These are phyloP conservation scores for Terebella lapidaria DNA, from an alignment of 2,888 invertebrate genomes.

Conservation along the genomic window DNA sequence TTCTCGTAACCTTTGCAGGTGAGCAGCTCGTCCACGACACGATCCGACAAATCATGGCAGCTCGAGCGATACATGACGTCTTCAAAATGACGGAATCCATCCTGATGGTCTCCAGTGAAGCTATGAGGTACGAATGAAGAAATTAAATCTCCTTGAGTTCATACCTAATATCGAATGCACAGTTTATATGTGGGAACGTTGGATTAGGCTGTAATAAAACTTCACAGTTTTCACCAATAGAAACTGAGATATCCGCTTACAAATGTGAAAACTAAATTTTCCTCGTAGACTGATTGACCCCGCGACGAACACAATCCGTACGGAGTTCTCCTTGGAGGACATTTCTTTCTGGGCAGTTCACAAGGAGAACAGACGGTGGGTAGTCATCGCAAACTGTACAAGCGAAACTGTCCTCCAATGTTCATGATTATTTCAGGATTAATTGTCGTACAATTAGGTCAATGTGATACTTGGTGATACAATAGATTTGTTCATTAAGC, in stretches of 20 bases:
- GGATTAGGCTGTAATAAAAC: no score
- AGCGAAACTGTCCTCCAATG: not conserved
- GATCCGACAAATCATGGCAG: slow-evolving; percentile 53
- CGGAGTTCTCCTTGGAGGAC: slow-evolving; percentile 47
- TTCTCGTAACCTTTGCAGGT: no score
- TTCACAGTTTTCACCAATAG: no score
- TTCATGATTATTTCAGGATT: no score
- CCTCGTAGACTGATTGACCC: slow-evolving; percentile 51
- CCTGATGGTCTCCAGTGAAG: slow-evolving; percentile 39
- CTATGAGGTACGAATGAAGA: slow-evolving; percentile 10
- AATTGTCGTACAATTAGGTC: no score
- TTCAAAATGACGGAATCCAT: slow-evolving; percentile 52
- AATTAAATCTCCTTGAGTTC: no score
- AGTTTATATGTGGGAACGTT: no score
- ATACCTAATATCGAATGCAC: no score
- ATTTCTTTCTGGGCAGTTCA: slow-evolving; percentile 53
- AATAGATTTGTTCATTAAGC: no score
- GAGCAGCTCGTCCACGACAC: slow-evolving; percentile 50
- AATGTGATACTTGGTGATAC: no score
- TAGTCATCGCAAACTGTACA: not conserved
- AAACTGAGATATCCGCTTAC: no score
- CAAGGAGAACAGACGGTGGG: slow-evolving; percentile 50
- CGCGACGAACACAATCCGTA: slow-evolving; percentile 38
- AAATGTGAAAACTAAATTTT: no score
- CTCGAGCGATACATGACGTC: slow-evolving; percentile 52